phyloP scores from a whole-genome alignment of 2,797 vertebrate genomes.

The Liparis tanakae region DNA sequence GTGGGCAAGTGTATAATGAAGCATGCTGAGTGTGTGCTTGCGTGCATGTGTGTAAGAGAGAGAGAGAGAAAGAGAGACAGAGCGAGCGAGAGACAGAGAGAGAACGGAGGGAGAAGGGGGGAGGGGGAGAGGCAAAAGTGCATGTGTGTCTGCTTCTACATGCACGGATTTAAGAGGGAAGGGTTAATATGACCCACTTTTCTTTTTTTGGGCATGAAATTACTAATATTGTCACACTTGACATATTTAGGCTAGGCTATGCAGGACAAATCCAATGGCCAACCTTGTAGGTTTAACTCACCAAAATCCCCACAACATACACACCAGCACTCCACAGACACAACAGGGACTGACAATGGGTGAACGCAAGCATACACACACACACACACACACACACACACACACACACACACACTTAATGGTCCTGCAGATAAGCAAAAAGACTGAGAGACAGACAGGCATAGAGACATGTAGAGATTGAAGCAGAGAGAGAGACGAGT shows the following conservation, averaged over 20 bases:
- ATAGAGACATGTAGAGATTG: constrained; percentile 22
- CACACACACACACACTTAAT: constrained; percentile 49
- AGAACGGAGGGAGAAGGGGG: constrained; percentile 15
- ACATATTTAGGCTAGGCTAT: constrained; percentile 65
- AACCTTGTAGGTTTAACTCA: constrained; percentile 41
- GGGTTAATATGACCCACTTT: constrained; percentile 63
- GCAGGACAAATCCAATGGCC: constrained; percentile 37
- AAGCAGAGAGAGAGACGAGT: constrained; percentile 22
- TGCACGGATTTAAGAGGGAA: constrained; percentile 53
- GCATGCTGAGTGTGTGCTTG: constrained; percentile 72
- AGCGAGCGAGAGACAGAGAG: constrained; percentile 16
- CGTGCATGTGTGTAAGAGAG: constrained; percentile 50
- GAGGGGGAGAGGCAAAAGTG: constrained; percentile 41
- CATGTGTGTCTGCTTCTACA: constrained; percentile 22
- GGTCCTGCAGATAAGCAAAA: constrained; percentile 70
- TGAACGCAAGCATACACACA: not conserved
- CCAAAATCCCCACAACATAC: constrained; percentile 26
- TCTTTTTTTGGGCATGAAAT: constrained; percentile 69
- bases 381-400: not conserved
- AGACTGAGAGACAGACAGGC: constrained; percentile 51
- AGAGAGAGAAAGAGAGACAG: constrained; percentile 8
- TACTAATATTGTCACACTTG: constrained; percentile 69
- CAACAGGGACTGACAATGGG: constrained; percentile 1
- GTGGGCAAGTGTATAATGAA: constrained; percentile 80
- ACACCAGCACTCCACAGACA: not conserved